A percentile compares a stretch with the other conserved stretches of the same genome.
Conservation (phyloP, 1,140 invertebrate genomes). For the Brachionus rubens region DNA sequence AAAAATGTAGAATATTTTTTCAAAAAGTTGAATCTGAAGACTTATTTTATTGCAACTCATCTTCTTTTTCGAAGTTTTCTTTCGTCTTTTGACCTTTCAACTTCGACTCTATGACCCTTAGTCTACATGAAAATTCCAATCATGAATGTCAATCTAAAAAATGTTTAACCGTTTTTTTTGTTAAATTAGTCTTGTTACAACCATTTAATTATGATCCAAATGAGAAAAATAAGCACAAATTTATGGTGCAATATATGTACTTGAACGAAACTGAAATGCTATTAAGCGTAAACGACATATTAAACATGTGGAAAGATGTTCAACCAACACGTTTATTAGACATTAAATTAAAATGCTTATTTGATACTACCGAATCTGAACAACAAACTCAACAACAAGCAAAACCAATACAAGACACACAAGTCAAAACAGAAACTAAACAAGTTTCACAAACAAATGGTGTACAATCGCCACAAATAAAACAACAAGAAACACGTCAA, state of each 20-base stretch:
- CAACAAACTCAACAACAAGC: not conserved
- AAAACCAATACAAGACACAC: too few relatives aligned
- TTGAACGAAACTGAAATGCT: constrained; percentile 44
- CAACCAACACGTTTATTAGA: not conserved
- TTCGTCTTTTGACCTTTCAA: too few relatives aligned
- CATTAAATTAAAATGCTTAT: constrained; percentile 44
- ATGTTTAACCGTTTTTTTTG: not conserved
- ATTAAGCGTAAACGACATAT: constrained; percentile 21
- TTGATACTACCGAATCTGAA: constrained; percentile 1
- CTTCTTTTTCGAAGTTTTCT: too few relatives aligned
- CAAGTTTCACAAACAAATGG: not conserved
- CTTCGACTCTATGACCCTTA: too few relatives aligned
- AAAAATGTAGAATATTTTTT: too few relatives aligned
- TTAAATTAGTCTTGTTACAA: constrained; percentile 22
- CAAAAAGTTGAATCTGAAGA: too few relatives aligned
- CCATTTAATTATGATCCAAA: constrained; percentile 42
- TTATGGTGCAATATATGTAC: constrained; percentile 47
- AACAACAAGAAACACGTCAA: not conserved
- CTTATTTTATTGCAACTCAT: too few relatives aligned
- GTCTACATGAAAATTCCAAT: not conserved
- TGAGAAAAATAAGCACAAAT: constrained; percentile 42
- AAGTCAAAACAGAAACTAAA: not conserved
- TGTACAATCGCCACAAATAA: not conserved
- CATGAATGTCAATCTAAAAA: not conserved
- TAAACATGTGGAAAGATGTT: constrained; percentile 36